Evolutionary conservation across 2,888 invertebrate genomes (phyloP), one percentile per base, ranked within the genome.

Genomic region (Eristalis intricaria): DNA sequence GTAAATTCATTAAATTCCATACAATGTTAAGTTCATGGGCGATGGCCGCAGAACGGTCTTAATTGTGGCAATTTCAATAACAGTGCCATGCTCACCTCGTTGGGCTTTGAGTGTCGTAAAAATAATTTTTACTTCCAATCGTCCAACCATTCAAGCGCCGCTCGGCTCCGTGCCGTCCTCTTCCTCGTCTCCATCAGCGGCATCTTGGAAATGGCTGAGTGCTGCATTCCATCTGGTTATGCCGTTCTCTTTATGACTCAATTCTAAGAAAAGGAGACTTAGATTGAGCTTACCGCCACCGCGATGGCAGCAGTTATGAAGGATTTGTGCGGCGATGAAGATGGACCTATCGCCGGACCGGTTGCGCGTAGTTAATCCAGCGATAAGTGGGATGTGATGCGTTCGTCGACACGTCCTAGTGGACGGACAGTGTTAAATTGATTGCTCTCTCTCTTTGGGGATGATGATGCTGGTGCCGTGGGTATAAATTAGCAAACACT

Each of bases 1-100:
- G 71, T 87, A 84, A 83, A 87, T 87, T 87, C 87, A 87, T 87
- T 84, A 87, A 87, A 87, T 87, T 87, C 84, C 87, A 76, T 87
- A 87, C 87, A 87, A 87, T 87, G 87, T 87, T 84, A 66, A 22
- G 64, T 56, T 70, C 38, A 63, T 74, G 74, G 77, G 61, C 81
- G 63, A 40, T 76, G 75, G 43, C 38, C 65, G 75, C 60, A 50
- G 40, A 68, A 60, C 69, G 68, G 66, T 19, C 75, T 65, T 87
- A 87, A 87, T 79, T 83, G 83, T 32, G 38, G 75, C 75, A 69
- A 76, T 76, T 87, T 76, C 71, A 80, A 87, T 79, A 74, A 71
- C 83, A 81, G 70, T 29, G 50, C 71, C 58, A 68, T 79, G 75
- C 65, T 50, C 73, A 83, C 73, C 68, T 81, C 64, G 68, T 79